These are phyloP conservation scores for Parauchenoglanis punctatus DNA, from an alignment of 2,797 vertebrate species.

Conservation along the genomic window DNA sequence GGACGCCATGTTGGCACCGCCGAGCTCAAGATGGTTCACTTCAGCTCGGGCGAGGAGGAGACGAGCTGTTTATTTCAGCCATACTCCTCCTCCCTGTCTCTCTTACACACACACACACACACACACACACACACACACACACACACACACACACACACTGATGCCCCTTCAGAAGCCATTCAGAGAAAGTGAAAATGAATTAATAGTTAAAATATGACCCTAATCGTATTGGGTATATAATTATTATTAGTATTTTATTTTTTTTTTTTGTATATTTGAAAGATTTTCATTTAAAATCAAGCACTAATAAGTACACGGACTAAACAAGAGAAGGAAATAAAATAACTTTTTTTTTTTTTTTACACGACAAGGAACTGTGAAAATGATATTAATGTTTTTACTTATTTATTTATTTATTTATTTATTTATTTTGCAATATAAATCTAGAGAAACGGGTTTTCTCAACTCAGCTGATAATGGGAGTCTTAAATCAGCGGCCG, in stretches of 20 bases:
- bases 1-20: constrained; percentile 92
- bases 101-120: constrained; percentile 55
- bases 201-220: background rate
- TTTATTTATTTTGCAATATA: background rate
- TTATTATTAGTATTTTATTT: background rate
- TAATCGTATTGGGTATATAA: background rate
- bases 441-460: background rate
- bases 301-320: background rate
- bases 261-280: background rate
- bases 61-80: constrained; percentile 35
- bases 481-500: background rate
- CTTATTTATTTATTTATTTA: background rate
- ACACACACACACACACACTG: constrained; percentile 47
- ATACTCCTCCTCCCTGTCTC: constrained; percentile 50
- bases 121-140: constrained; percentile 60
- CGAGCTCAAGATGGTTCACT: constrained; percentile 90
- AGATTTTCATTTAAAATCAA: background rate
- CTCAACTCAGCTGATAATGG: background rate
- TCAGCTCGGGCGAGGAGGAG: constrained; percentile 39
- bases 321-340: background rate
- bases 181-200: background rate
- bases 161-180: background rate
- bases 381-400: background rate
- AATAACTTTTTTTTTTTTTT: background rate
- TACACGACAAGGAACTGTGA: background rate